Base-by-base conservation (phyloP, 1,140 invertebrate genomes). In the Muscidifurax raptorellus region DNA sequence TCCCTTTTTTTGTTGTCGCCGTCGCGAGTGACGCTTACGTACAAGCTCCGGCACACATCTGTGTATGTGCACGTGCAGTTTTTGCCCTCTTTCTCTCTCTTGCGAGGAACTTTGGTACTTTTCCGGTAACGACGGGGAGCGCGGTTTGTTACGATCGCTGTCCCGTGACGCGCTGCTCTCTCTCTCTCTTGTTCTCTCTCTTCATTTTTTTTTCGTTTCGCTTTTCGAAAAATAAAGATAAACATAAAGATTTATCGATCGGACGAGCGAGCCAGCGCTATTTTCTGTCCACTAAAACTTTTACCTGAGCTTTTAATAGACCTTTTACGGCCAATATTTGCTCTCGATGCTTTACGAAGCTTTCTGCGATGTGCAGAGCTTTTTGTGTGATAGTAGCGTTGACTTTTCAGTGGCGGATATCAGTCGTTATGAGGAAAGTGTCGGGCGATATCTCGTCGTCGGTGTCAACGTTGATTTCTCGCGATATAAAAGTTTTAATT, bases 71-170 rank as follows among this genome's bases (percentile, higher is more conserved):
- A 18, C 2, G 18, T 4, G 15, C n/a, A 9, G 66, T 80, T 84
- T 84, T 84, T 84, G 36, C 47, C 15, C 12, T 77, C 30, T 27
- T 4, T 76, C 25, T 13, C 27, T 47, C 22, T n/a, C 32, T 7
- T 9, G 52, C 13, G 47, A 32, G 4, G 32, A 85, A 80, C 72
- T 85, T 80, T 80, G 59, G 78, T 85, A 76, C 69, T 85, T 85
- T 81, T 85, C 71, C 79, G 59, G 83, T 27, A 85, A 85, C 47
- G 78, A 80, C 52, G 69, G 25, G 28, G 47, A n/a, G 44, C 71
- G 83, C 27, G 78, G 71, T 85, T 85, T 80, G 83, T 85, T 85
- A 80, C 78, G 78, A 85, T 52, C 52, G 78, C 47, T 47, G 22
- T 71, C 32, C 66, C 59, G 25, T 59, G 82, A 83, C 66, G 82